Evolutionary conservation across 2,797 vertebrate species (phyloP).

Genomic region (Channallabes apus): DNA sequence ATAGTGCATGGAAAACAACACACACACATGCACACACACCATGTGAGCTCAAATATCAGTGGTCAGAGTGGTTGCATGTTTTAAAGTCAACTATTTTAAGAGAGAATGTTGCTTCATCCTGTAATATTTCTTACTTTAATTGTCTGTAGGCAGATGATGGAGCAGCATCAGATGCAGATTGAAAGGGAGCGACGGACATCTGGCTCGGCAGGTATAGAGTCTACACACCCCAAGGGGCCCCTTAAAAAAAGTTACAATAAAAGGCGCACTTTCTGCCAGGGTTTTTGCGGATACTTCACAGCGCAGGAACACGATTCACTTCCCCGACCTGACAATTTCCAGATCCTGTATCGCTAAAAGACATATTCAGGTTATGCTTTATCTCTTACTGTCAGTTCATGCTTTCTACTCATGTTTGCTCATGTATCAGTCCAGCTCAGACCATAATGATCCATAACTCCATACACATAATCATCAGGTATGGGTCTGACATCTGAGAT

Average conservation of each 20-base stretch:
- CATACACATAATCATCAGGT: conserved; percentile 12
- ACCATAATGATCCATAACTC: conserved; percentile 25
- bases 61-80: not conserved
- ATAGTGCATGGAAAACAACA: not conserved
- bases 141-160: conserved; percentile 89
- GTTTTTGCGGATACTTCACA: not conserved
- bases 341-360: conserved; percentile 49
- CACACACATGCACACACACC: not conserved
- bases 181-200: conserved; percentile 92
- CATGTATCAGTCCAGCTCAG: conserved; percentile 43
- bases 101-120: not conserved
- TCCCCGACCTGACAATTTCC: conserved; percentile 33
- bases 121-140: conserved; percentile 8
- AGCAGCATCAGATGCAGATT: conserved; percentile 91
- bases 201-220: conserved; percentile 82
- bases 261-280: not conserved
- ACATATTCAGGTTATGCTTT: conserved; percentile 49
- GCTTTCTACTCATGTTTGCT: conserved; percentile 28
- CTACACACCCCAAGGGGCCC: not conserved
- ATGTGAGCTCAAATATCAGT: not conserved
- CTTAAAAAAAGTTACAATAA: not conserved
- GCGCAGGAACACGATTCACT: not conserved
- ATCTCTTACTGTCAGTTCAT: conserved; percentile 19
- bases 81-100: not conserved
- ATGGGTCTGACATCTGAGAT: conserved; percentile 42